Evolutionary conservation across 2,888 invertebrate species (phyloP).

Genomic region (Hylaea fasciaria): DNA sequence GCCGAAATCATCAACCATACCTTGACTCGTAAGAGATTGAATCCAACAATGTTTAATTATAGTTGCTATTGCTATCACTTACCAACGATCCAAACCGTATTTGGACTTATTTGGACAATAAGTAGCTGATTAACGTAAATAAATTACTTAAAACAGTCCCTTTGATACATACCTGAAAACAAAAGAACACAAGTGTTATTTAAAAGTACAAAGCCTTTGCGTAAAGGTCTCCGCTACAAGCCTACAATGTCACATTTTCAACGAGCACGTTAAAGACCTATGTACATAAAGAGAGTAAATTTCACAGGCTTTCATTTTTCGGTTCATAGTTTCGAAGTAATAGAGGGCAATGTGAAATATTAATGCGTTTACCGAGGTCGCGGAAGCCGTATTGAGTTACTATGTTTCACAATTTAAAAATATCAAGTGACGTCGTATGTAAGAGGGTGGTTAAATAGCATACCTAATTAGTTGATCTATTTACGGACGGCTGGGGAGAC

Average conservation of each 20-base stretch:
- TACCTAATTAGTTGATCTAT: slow-evolving; percentile 9
- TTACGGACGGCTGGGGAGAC: not conserved
- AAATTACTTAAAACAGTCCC: not conserved
- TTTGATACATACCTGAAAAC: slow-evolving; percentile 42
- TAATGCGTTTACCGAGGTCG: slow-evolving; percentile 44
- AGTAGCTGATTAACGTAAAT: not conserved
- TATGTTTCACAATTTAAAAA: slow-evolving; percentile 42
- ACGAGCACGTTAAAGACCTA: slow-evolving; percentile 41
- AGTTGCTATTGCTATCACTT: not conserved
- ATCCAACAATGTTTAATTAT: too few species aligned
- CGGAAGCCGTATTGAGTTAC: slow-evolving; percentile 42
- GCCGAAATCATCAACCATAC: too few species aligned
- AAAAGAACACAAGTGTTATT: slow-evolving; percentile 29
- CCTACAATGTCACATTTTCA: slow-evolving; percentile 26
- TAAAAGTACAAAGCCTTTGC: slow-evolving; percentile 10
- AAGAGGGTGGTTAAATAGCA: slow-evolving; percentile 30
- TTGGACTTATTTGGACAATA: not conserved
- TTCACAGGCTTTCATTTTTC: slow-evolving; percentile 49
- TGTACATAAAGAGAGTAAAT: slow-evolving; percentile 47
- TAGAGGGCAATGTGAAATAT: slow-evolving; percentile 55
- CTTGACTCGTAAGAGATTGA: too few species aligned
- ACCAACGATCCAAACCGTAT: not conserved
- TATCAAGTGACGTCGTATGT: slow-evolving; percentile 39
- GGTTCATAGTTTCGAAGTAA: slow-evolving; percentile 52
- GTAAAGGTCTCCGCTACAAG: slow-evolving; percentile 14